phyloP scores from a whole-genome alignment of 2,888 invertebrate species.

The Acanthacorydalis orientalis region DNA sequence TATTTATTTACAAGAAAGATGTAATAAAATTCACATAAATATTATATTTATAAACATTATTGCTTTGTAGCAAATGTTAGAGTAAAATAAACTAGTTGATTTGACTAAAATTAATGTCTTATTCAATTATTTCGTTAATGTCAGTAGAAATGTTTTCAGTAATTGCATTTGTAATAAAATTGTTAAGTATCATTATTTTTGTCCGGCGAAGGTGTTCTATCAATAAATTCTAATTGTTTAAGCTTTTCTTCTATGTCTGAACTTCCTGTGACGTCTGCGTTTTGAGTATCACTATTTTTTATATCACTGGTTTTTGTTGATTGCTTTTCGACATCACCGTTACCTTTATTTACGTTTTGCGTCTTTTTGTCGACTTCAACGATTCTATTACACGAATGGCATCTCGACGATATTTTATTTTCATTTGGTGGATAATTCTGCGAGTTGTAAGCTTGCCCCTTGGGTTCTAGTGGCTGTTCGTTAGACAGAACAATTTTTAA shows the following conservation, averaged over 20 bases:
- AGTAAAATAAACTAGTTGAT: too few relatives aligned
- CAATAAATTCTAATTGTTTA: conserved; percentile 21
- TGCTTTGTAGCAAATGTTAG: too few relatives aligned
- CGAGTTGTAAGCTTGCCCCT: neutral
- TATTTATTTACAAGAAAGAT: too few relatives aligned
- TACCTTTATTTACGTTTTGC: neutral
- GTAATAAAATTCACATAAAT: too few relatives aligned
- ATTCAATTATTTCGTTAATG: too few relatives aligned
- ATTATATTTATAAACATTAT: too few relatives aligned
- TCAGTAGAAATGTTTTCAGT: too few relatives aligned
- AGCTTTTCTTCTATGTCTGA: conserved; percentile 15
- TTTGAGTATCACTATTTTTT: neutral
- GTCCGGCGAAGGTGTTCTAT: conserved; percentile 20
- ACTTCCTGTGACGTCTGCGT: neutral
- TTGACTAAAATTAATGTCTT: too few relatives aligned
- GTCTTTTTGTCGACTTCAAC: neutral
- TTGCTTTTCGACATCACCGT: neutral
- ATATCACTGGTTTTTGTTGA: neutral
- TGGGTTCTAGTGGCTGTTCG: neutral
- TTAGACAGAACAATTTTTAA: too few relatives aligned
- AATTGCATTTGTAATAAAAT: too few relatives aligned
- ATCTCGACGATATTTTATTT: neutral
- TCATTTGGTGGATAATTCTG: neutral
- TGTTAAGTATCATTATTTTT: neutral
- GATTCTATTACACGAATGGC: neutral